Percentiles rank a stretch among this genome's conserved stretches.
Conservation (phyloP, 2,113 vertebrate species). For the Chaenogobius annularis region DNA sequence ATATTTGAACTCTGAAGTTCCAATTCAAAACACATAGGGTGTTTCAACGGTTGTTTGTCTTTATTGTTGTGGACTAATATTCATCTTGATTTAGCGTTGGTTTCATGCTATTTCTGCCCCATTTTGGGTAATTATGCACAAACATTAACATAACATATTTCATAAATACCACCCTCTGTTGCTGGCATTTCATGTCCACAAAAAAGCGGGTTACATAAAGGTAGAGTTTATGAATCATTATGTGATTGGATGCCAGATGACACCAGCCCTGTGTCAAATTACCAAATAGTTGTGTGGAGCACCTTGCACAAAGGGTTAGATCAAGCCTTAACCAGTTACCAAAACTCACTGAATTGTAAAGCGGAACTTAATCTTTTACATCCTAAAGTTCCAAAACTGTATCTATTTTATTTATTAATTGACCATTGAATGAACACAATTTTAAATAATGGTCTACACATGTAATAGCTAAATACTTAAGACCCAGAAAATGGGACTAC, state of each 20-base stretch:
- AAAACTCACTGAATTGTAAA: constrained; percentile 9
- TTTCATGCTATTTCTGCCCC: background rate
- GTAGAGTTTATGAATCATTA: constrained; percentile 6
- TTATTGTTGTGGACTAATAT: no score
- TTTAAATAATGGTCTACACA: no score
- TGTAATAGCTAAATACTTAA: no score
- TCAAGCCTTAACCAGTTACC: constrained; percentile 15
- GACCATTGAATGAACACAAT: no score
- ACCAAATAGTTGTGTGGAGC: constrained; percentile 10
- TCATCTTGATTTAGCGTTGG: background rate
- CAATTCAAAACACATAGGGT: background rate
- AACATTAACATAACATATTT: background rate
- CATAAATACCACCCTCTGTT: background rate
- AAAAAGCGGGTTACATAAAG: background rate
- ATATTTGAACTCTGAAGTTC: background rate
- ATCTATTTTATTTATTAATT: no score
- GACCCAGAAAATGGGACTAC: no score
- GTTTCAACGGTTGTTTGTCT: background rate
- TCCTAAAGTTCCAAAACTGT: background rate
- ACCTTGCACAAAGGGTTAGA: background rate
- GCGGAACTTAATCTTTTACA: background rate
- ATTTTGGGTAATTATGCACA: no score
- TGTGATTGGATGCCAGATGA: constrained; percentile 28
- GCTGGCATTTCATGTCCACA: background rate
- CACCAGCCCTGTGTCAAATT: constrained; percentile 9